Evolutionary conservation across 1,140 invertebrate species (phyloP).

Genomic region (Oncopodura yosiiana): DNA sequence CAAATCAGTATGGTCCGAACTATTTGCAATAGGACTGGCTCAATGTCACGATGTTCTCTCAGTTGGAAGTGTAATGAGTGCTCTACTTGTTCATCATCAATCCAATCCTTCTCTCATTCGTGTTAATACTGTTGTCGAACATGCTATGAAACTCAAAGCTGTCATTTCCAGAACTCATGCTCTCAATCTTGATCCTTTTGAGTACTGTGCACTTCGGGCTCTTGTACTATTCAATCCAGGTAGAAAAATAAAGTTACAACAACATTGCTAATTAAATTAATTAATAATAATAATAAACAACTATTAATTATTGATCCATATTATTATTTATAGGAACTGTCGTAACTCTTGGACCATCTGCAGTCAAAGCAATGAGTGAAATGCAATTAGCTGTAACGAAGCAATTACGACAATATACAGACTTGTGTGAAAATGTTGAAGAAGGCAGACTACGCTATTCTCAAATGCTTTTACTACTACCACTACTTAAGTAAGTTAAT

Average conservation of each 20-base stretch:
- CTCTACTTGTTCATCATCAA: slow-evolving; percentile 59
- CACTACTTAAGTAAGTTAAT: slow-evolving; percentile 28
- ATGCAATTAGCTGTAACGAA: slow-evolving; percentile 50
- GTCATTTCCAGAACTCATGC: slow-evolving; percentile 65
- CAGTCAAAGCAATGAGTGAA: slow-evolving; percentile 54
- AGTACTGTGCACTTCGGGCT: slow-evolving; percentile 84
- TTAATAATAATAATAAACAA: no score
- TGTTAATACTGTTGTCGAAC: slow-evolving; percentile 47
- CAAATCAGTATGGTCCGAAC: slow-evolving; percentile 67
- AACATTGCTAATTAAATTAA: no score
- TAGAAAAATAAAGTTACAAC: slow-evolving; percentile 42
- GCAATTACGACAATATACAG: slow-evolving; percentile 36
- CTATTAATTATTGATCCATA: background rate
- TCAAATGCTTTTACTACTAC: slow-evolving; percentile 24
- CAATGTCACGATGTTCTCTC: slow-evolving; percentile 75
- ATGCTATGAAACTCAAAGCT: slow-evolving; percentile 71
- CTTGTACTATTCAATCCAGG: slow-evolving; percentile 68
- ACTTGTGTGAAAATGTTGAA: slow-evolving; percentile 6
- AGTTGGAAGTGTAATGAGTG: slow-evolving; percentile 67
- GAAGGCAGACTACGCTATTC: slow-evolving; percentile 7
- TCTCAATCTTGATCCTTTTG: slow-evolving; percentile 65
- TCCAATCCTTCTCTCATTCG: slow-evolving; percentile 31
- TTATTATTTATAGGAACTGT: slow-evolving; percentile 18
- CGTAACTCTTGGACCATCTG: slow-evolving; percentile 15
- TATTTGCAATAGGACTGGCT: slow-evolving; percentile 82